These are phyloP conservation scores for Polydrusus cervinus DNA, from an alignment of 2,888 invertebrate species.

Conservation along the genomic window DNA sequence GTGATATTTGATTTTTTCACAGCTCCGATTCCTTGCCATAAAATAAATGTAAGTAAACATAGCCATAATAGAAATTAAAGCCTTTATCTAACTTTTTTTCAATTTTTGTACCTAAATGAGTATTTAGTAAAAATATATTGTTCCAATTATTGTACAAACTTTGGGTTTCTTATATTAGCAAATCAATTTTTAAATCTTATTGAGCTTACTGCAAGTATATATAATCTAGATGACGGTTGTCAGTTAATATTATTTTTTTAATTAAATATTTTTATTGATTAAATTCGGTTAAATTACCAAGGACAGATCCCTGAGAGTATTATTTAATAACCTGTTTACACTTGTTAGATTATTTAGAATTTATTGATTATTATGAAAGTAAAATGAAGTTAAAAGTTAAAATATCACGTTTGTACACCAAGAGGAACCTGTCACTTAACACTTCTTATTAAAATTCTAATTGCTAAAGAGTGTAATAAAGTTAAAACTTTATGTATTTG, in stretches of 20 bases:
- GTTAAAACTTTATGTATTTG: conserved; percentile 23
- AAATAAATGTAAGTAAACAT: conserved; percentile 11
- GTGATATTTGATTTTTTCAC: background rate
- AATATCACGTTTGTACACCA: conserved; percentile 51
- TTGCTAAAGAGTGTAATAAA: conserved; percentile 20
- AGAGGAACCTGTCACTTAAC: conserved; percentile 46
- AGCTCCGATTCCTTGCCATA: background rate
- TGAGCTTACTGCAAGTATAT: conserved; percentile 26
- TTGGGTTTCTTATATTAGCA: conserved; percentile 41
- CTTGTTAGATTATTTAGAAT: conserved; percentile 42
- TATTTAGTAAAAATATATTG: conserved; percentile 51
- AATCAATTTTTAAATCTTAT: conserved; percentile 36
- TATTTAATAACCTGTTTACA: conserved; percentile 37
- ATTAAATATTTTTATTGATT: conserved; percentile 17
- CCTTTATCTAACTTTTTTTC: conserved; percentile 8
- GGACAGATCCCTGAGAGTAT: conserved; percentile 52
- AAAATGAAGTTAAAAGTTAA: conserved; percentile 7
- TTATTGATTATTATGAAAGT: conserved; percentile 16
- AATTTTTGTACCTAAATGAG: conserved; percentile 25
- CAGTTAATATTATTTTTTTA: conserved; percentile 16
- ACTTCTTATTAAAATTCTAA: conserved; percentile 21
- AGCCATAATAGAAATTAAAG: background rate
- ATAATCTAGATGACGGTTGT: conserved; percentile 15
- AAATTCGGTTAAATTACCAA: conserved; percentile 37
- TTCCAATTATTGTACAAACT: conserved; percentile 54